These are phyloP conservation scores for Hanleya hanleyi DNA, from an alignment of 2,888 invertebrate genomes.

Conservation along the genomic window DNA sequence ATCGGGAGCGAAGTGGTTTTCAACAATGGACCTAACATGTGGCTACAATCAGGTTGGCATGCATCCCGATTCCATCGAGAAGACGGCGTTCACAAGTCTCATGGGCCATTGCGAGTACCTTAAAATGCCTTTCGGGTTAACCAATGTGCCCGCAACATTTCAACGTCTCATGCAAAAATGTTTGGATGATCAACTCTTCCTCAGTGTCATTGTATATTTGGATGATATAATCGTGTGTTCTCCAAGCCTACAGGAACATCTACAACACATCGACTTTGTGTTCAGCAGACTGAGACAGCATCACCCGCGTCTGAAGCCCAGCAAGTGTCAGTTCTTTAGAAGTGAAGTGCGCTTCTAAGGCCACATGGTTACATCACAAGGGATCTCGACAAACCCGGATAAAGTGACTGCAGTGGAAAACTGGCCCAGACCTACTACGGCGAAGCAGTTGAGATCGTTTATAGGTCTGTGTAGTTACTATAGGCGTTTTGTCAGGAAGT, in stretches of 20 bases:
- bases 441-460: conserved; percentile 28
- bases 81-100: conserved; percentile 9
- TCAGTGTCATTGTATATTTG: background rate
- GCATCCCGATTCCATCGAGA: conserved; percentile 23
- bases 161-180: background rate
- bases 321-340: conserved; percentile 36
- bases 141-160: background rate
- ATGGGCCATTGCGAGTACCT: background rate
- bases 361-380: conserved; percentile 30
- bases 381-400: conserved; percentile 18
- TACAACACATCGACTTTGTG: conserved; percentile 25
- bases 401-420: conserved; percentile 19
- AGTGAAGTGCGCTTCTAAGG: conserved; percentile 30
- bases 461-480: conserved; percentile 34
- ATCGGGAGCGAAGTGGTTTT: conserved; percentile 25
- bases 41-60: conserved; percentile 33
- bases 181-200: background rate
- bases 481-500: conserved; percentile 28
- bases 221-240: background rate
- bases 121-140: background rate
- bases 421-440: conserved; percentile 24
- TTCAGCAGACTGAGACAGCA: conserved; percentile 22
- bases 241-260: conserved; percentile 18
- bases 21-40: conserved; percentile 31
- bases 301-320: conserved; percentile 25